phyloP scores from a whole-genome alignment of 2,797 vertebrate species.

The Knipowitschia caucasica region DNA sequence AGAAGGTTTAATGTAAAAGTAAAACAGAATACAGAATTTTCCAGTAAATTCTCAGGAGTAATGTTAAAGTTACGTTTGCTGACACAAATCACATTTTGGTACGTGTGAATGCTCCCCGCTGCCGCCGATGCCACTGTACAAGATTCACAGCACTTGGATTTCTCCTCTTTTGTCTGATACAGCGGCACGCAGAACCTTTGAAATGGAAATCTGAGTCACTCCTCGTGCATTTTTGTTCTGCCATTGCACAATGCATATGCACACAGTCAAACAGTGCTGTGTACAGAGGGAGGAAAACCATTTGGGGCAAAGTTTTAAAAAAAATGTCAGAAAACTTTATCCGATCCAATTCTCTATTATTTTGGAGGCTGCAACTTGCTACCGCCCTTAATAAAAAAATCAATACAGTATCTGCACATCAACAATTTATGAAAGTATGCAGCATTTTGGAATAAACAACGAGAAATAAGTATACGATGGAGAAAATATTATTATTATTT shows the following conservation, averaged over 20 bases:
- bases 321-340: constrained; percentile 20
- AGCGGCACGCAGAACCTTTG: constrained; percentile 1
- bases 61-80: neutral
- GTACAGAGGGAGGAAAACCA: constrained; percentile 20
- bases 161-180: constrained; percentile 12
- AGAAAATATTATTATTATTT: too few species aligned
- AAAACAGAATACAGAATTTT: too few species aligned
- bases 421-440: neutral
- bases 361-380: neutral
- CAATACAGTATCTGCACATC: neutral
- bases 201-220: constrained; percentile 27
- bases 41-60: neutral
- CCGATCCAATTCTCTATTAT: neutral
- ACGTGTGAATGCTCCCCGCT: neutral
- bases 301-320: constrained; percentile 39
- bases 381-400: neutral
- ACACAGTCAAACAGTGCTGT: constrained; percentile 18
- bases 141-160: constrained; percentile 5
- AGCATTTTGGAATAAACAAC: too few species aligned
- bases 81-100: constrained; percentile 2
- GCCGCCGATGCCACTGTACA: constrained; percentile 2
- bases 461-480: too few species aligned
- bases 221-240: constrained; percentile 27
- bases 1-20: too few species aligned
- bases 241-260: constrained; percentile 4